Evolutionary conservation across 2,113 vertebrate genomes (phyloP).

Genomic region (Festucalex cinctus): DNA sequence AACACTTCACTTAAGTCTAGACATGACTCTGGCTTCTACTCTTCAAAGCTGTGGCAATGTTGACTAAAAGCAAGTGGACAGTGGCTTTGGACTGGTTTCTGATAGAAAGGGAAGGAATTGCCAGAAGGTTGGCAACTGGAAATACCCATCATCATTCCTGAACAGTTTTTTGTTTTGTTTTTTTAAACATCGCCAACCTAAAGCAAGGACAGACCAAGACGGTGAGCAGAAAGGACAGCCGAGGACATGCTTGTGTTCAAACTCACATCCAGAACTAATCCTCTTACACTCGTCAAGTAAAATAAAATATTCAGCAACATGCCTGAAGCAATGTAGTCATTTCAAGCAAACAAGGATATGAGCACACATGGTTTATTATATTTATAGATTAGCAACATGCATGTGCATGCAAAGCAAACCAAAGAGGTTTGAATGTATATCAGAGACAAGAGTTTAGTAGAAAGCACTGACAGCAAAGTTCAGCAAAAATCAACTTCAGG

Average conservation of each 20-base stretch:
- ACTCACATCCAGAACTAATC: conserved; percentile 16
- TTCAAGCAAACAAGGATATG: conserved; percentile 25
- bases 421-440: conserved; percentile 18
- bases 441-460: conserved; percentile 12
- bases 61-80: conserved; percentile 36
- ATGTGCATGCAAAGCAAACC: conserved; percentile 16
- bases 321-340: conserved; percentile 16
- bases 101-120: conserved; percentile 18
- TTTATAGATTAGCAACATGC: conserved; percentile 2
- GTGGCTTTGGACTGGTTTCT: conserved; percentile 24
- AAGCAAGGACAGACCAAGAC: conserved; percentile 8
- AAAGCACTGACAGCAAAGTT: conserved; percentile 30
- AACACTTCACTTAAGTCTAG: conserved; percentile 4
- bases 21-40: conserved; percentile 9
- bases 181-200: conserved; percentile 2
- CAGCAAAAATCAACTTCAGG: conserved; percentile 38
- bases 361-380: conserved; percentile 38
- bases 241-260: conserved; percentile 11
- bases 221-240: conserved; percentile 1
- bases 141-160: conserved; percentile 28
- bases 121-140: conserved; percentile 41
- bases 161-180: too few relatives aligned
- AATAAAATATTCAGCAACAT: conserved; percentile 18
- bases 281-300: conserved; percentile 4
- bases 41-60: conserved; percentile 36